These are phyloP conservation scores for Dione juno DNA, from an alignment of 2,888 invertebrate genomes.

Conservation along the genomic window DNA sequence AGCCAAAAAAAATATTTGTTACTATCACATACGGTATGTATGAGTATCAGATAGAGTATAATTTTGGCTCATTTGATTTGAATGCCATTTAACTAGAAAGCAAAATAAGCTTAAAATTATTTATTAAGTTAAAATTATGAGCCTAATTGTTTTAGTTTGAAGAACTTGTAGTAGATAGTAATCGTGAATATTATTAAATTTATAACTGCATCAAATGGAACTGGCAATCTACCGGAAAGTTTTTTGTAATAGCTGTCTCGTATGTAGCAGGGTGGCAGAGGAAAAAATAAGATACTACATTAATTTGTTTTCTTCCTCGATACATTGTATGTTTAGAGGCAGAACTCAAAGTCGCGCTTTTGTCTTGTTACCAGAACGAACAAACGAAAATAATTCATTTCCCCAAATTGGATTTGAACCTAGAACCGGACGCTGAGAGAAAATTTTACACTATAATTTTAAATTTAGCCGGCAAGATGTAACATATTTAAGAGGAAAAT, in stretches of 20 bases:
- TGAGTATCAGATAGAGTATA: neutral
- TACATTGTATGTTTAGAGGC: too few species aligned
- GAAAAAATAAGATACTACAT: too few species aligned
- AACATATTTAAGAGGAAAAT: neutral
- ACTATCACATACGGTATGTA: neutral
- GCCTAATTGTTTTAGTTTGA: neutral
- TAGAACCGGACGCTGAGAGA: too few species aligned
- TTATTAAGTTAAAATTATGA: conserved; percentile 5
- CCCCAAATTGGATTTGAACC: too few species aligned
- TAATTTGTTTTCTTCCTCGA: too few species aligned
- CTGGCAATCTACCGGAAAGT: neutral
- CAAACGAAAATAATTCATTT: too few species aligned
- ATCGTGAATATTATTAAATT: conserved; percentile 10
- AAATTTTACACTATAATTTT: too few species aligned
- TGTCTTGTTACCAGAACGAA: too few species aligned
- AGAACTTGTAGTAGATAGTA: neutral
- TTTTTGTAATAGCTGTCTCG: too few species aligned
- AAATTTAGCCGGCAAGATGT: neutral
- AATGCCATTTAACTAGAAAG: neutral
- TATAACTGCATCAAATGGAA: neutral
- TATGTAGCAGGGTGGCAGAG: too few species aligned
- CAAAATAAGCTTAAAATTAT: conserved; percentile 2
- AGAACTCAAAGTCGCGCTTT: too few species aligned
- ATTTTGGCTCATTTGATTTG: conserved; percentile 1
- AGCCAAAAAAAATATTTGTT: neutral